Percentiles rank a stretch among this genome's conserved stretches.
These are phyloP conservation scores for Hemibagrus wyckioides DNA, from an alignment of 2,113 vertebrate species.

Conservation along the genomic window DNA sequence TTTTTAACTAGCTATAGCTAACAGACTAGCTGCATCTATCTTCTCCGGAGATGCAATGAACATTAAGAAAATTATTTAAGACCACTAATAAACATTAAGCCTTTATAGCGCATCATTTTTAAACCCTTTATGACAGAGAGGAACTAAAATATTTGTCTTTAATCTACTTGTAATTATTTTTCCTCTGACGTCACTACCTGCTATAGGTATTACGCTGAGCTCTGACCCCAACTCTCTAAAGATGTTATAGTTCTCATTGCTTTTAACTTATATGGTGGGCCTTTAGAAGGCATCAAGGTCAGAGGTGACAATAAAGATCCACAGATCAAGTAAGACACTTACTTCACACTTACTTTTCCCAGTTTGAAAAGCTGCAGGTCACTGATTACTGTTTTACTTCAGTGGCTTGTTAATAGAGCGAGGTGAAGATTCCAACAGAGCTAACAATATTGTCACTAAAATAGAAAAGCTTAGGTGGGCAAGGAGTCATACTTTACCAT, in stretches of 20 bases:
- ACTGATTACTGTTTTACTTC: constrained; percentile 50
- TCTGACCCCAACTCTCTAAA: background rate
- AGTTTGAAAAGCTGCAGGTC: constrained; percentile 42
- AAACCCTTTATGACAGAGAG: background rate
- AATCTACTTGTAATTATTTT: background rate
- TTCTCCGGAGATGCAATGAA: background rate
- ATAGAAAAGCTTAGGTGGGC: background rate
- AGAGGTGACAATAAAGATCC: constrained; percentile 46
- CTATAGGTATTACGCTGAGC: background rate
- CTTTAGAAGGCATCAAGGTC: constrained; percentile 10
- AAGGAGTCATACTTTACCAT: background rate
- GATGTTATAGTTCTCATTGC: background rate
- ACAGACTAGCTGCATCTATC: background rate
- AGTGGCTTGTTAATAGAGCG: constrained; percentile 18
- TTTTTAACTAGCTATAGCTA: background rate
- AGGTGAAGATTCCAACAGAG: constrained; percentile 31
- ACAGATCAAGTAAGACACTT: constrained; percentile 54
- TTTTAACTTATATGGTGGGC: background rate
- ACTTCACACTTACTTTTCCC: constrained; percentile 43
- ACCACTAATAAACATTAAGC: background rate
- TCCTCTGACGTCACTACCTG: background rate
- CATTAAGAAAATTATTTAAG: background rate
- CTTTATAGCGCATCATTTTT: background rate
- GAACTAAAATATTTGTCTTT: background rate
- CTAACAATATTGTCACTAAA: constrained; percentile 14